Conservation (phyloP, 1,140 invertebrate species). For the Tetragonula clypearis region DNA sequence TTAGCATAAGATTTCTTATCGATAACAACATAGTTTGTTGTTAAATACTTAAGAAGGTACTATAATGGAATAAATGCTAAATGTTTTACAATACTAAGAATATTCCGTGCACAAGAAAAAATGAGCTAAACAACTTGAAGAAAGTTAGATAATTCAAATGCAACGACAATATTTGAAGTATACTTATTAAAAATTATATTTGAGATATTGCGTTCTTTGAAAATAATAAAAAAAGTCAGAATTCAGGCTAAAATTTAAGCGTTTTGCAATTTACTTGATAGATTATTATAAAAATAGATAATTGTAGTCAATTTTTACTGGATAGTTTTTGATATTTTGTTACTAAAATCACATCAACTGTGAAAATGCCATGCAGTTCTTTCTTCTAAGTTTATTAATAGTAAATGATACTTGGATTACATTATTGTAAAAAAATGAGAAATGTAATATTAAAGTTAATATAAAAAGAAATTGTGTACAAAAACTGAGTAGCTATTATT, state of each 20-base stretch:
- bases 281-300: constrained; percentile 25
- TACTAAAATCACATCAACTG: constrained; percentile 5
- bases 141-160: constrained; percentile 49
- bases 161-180: constrained; percentile 54
- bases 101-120: constrained; percentile 40
- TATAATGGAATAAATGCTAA: constrained; percentile 21
- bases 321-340: constrained; percentile 19
- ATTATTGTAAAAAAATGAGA: background rate
- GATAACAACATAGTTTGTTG: constrained; percentile 17
- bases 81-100: constrained; percentile 35
- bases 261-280: constrained; percentile 15
- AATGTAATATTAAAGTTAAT: background rate
- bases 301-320: constrained; percentile 28
- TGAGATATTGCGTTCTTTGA: constrained; percentile 26
- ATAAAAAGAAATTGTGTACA: background rate
- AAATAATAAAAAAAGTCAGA: background rate
- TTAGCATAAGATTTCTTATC: constrained; percentile 30
- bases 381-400: background rate
- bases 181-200: constrained; percentile 25
- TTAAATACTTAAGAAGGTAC: constrained; percentile 40
- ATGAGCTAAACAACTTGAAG: constrained; percentile 36
- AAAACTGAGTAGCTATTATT: background rate
- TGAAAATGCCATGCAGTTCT: constrained; percentile 34
- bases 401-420: background rate
- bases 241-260: background rate